phyloP scores from a whole-genome alignment of 1,140 invertebrate genomes.

The Harpegnathos saltator region DNA sequence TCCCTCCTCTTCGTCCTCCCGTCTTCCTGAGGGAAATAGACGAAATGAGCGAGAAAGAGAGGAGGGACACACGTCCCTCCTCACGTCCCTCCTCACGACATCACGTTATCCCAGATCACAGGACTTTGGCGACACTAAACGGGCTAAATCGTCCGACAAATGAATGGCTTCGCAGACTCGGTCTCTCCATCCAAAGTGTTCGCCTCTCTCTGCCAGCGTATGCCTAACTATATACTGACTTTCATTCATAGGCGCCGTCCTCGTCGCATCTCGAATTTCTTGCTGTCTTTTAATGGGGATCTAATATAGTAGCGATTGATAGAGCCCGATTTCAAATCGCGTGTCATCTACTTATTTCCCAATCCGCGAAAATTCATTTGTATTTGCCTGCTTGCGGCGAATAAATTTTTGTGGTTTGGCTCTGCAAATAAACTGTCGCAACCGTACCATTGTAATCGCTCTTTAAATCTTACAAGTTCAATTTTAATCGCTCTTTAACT shows the following conservation, averaged over 20 bases:
- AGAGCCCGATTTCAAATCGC: background rate
- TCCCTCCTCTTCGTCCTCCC: background rate
- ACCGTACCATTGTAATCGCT: background rate
- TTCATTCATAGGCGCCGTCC: slow-evolving; percentile 32
- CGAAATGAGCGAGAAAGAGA: background rate
- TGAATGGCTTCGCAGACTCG: slow-evolving; percentile 54
- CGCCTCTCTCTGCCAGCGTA: slow-evolving; percentile 21
- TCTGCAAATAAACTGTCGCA: background rate
- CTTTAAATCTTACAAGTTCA: background rate
- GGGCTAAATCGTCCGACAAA: slow-evolving; percentile 71
- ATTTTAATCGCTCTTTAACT: too few relatives aligned
- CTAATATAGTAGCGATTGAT: background rate
- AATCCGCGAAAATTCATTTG: background rate
- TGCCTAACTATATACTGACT: slow-evolving; percentile 16
- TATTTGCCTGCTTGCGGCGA: background rate
- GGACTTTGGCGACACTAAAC: slow-evolving; percentile 64
- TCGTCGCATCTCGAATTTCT: background rate
- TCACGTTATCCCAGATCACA: background rate
- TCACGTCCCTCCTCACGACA: too few relatives aligned
- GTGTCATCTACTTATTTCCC: background rate
- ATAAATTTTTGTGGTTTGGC: background rate
- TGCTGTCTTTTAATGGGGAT: background rate
- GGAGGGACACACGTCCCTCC: too few relatives aligned
- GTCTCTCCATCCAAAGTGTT: slow-evolving; percentile 29
- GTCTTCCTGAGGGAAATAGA: too few relatives aligned